phyloP scores from a whole-genome alignment of 2,888 invertebrate genomes.

The Neoascia interrupta region DNA sequence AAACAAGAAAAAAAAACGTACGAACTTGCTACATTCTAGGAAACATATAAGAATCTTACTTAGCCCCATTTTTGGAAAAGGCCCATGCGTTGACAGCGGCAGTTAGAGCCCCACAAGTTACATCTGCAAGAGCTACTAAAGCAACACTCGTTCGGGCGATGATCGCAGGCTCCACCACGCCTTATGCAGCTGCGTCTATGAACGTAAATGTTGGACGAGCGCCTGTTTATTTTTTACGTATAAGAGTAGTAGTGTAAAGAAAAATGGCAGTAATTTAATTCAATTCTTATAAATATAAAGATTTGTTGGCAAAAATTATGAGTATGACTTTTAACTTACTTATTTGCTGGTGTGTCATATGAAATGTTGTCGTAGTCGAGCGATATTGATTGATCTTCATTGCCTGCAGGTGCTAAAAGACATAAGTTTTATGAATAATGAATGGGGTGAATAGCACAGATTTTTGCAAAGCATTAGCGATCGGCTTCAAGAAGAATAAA shows the following conservation, averaged over 20 bases:
- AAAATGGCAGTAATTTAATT: neutral
- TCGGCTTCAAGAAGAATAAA: too few species aligned
- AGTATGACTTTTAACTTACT: neutral
- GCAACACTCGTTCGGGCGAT: conserved; percentile 65
- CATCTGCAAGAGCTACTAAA: conserved; percentile 68
- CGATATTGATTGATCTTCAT: conserved; percentile 7
- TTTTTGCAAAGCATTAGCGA: too few species aligned
- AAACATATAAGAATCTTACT: too few species aligned
- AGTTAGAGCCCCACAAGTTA: conserved; percentile 70
- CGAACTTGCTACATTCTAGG: too few species aligned
- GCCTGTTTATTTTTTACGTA: conserved; percentile 46
- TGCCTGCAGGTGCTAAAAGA: too few species aligned
- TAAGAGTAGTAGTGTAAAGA: too few species aligned
- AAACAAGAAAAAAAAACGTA: too few species aligned
- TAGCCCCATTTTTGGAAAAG: conserved; percentile 71
- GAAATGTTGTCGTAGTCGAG: neutral
- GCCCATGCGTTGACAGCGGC: conserved; percentile 69
- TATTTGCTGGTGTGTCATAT: neutral
- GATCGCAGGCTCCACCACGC: conserved; percentile 66
- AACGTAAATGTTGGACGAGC: conserved; percentile 40
- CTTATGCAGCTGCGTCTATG: conserved; percentile 59
- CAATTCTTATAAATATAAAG: neutral
- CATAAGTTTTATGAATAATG: too few species aligned
- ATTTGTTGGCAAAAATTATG: neutral
- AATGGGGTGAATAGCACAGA: too few species aligned